These are phyloP conservation scores for Portevinia maculata DNA, from an alignment of 2,888 invertebrate genomes.

Conservation along the genomic window DNA sequence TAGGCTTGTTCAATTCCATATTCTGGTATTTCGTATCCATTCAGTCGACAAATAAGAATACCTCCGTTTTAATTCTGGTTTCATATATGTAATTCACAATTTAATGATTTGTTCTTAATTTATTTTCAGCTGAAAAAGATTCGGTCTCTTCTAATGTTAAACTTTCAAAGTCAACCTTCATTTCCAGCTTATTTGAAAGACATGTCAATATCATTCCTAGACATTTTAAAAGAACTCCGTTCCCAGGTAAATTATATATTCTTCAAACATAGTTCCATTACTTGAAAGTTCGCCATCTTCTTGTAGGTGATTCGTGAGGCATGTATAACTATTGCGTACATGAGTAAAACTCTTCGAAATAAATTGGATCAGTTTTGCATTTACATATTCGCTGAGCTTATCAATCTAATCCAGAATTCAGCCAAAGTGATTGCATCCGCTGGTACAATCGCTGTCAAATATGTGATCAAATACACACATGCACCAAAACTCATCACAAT, in stretches of 20 bases:
- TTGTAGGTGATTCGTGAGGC: slow-evolving; percentile 91
- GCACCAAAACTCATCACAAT: slow-evolving; percentile 91
- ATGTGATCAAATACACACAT: slow-evolving; percentile 93
- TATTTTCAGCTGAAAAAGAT: slow-evolving; percentile 90
- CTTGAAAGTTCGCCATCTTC: neutral
- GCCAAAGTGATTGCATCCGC: slow-evolving; percentile 97
- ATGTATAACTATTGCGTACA: slow-evolving; percentile 96
- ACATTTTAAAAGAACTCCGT: slow-evolving; percentile 92
- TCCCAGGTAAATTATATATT: slow-evolving; percentile 87
- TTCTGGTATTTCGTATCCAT: too few relatives aligned
- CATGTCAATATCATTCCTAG: slow-evolving; percentile 91
- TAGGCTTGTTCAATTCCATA: too few relatives aligned
- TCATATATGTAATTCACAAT: too few relatives aligned
- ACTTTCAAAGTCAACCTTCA: slow-evolving; percentile 87
- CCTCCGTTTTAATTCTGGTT: too few relatives aligned
- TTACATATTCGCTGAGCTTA: slow-evolving; percentile 90
- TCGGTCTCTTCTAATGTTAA: slow-evolving; percentile 91
- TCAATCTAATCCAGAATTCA: slow-evolving; percentile 96
- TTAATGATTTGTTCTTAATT: neutral
- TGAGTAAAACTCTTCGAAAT: slow-evolving; percentile 92
- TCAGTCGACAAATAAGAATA: too few relatives aligned
- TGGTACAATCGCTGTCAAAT: slow-evolving; percentile 92
- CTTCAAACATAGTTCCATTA: neutral
- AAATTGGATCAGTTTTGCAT: slow-evolving; percentile 94
- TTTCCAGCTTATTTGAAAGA: slow-evolving; percentile 91